A percentile compares a stretch with the other conserved stretches of the same genome.
phyloP scores from a whole-genome alignment of 2,797 vertebrate species.

The Danio choprae region DNA sequence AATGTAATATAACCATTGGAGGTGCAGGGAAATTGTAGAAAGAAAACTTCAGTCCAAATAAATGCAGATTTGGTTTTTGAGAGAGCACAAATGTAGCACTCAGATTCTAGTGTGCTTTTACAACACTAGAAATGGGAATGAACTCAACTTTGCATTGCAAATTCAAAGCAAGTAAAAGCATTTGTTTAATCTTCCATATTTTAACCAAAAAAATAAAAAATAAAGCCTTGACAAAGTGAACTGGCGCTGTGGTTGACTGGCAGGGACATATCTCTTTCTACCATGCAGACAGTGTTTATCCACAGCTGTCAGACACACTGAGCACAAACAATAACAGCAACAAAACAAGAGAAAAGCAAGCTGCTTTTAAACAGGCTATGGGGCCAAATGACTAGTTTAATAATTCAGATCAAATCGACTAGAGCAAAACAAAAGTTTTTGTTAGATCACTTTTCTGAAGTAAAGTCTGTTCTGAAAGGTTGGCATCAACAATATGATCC shows the following conservation, averaged over 20 bases:
- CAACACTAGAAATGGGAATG: not conserved
- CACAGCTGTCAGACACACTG: constrained; percentile 16
- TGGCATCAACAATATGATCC: not conserved
- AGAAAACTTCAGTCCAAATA: not conserved
- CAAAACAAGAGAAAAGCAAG: not conserved
- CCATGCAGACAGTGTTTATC: not conserved
- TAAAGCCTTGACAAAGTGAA: not conserved
- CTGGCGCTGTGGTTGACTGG: constrained; percentile 12
- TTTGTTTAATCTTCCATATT: not conserved
- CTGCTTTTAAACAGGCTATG: not conserved
- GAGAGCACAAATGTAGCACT: not conserved
- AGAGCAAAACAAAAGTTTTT: not conserved
- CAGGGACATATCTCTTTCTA: not conserved
- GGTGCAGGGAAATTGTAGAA: not conserved
- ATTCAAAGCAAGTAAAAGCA: constrained; percentile 19
- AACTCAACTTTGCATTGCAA: constrained; percentile 38
- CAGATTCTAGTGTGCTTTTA: not conserved
- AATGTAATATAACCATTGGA: not conserved
- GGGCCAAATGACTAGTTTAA: not conserved
- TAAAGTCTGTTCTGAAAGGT: not conserved
- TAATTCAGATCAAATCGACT: constrained; percentile 3
- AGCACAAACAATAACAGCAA: not conserved
- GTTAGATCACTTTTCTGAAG: not conserved
- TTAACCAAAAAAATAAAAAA: not conserved
- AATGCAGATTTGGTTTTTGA: not conserved